Evolutionary conservation across 1,140 invertebrate genomes (phyloP), one percentile per base, ranked within the genome.

Genomic region (Drosophila tsacasi): DNA sequence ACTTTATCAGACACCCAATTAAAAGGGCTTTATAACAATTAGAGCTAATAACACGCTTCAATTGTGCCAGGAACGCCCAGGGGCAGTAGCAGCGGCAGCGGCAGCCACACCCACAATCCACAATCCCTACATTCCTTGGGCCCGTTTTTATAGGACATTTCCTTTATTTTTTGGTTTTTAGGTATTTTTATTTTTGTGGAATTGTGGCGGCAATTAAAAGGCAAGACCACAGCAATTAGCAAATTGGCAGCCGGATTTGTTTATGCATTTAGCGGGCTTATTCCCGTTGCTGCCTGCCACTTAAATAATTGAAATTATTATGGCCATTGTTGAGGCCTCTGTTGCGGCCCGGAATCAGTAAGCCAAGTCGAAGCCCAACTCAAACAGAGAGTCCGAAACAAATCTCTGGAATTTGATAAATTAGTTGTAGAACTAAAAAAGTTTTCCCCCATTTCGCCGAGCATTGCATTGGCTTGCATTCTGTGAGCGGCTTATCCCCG

Each of bases 21-120:
- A 89, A 89, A 89, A 90, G 85, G 85, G 84, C 84, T 89, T 89
- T 84, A 90, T 90, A 89, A 90, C 84, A 89, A 89, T 89, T 89
- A 89, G 74, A 84, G 84, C 84, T 89, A 89, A 89, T 89, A 89
- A 89, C 85, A 89, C 84, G 84, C 84, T 90, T 89, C 84, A 89
- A 89, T 89, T 89, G 84, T 90, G 85, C 81, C 69, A 87, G 80
- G 39, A 78, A 77, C 57, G 72, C 83, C 84, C 59, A 47, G 50
- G 77, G 80, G 72, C 61, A 63, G 44, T 39, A 57, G 30, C 30
- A 63, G 44, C 42, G 50, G 30, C 30, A 21, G 52, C 39, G 57
- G 12, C 50, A 8, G 52, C 32, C 72, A 42, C 25, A 54, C 75
- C 49, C 58, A 35, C 21, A 58, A 52, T 73, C 44, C 40, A n/a